Base-by-base conservation (phyloP, 2,113 vertebrate species). In the Poeciliopsis occidentalis region DNA sequence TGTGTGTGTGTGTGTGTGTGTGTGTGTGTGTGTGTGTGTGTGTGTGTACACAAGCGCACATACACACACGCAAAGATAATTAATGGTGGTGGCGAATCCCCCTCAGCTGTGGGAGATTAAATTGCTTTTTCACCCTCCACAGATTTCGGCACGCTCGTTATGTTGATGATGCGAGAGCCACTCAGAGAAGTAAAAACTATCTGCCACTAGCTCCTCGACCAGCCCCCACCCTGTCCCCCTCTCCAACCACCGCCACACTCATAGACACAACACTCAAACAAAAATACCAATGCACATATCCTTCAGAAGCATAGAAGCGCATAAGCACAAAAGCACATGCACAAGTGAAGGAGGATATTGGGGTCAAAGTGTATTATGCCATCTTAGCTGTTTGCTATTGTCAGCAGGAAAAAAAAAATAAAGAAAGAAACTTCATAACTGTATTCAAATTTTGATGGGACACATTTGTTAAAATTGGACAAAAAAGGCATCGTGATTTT, bases 51-150 rank as follows among this genome's bases (percentile, higher is more conserved):
- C 29, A 29, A 29, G 29, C 31, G 73, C 64, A 60, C 44, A 67
- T 22, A 67, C 54, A 79, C 70, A 86, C 74, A 81, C 81, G 44
- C 76, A 75, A 65, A 81, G 82, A 92, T 92, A 93, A 94, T 94
- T 93, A 94, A 93, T 90, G 88, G 87, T 68, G 85, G 81, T 82
- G 89, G 87, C 12, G 88, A 92, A 91, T 91, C 89, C 92, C 91
- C 85, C 89, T 94, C 90, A 92, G 92, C 92, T 92, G 86, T 88
- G 83, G 87, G 80, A 91, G 89, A 92, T 87, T 92, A 94, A 94
- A 94, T 93, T 91, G 93, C 93, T 94, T 94, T 93, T 93, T 93
- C 92, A 93, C 92, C 92, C 93, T 92, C 87, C 92, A 91, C 85
- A 93, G 93, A 94, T 89, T 93, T 90, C 88, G 87, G 88, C 66